Evolutionary conservation across 30 jellyfish, hydroid and myxozoan species (phyloP).

Genomic region (Cassiopea andromeda): DNA sequence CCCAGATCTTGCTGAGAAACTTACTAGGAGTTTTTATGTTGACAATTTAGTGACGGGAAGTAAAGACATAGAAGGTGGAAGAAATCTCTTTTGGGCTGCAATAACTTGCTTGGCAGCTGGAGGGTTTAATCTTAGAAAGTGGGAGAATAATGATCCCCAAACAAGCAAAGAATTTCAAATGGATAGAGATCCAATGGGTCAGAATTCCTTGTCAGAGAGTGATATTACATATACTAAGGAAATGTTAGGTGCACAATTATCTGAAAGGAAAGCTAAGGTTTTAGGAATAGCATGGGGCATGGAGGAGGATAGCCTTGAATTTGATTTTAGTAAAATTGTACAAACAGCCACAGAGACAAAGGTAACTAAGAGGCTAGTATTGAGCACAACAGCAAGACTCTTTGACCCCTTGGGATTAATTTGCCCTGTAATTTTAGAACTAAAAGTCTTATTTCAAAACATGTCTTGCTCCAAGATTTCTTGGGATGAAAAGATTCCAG

Average conservation of each 20-base stretch:
- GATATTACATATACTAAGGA: conserved; percentile 30
- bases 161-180: conserved; percentile 11
- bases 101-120: conserved; percentile 38
- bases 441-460: too few species aligned
- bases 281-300: conserved; percentile 50
- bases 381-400: too few species aligned
- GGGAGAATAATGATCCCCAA: conserved; percentile 43
- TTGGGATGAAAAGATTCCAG: too few species aligned
- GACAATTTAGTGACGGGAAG: conserved; percentile 43
- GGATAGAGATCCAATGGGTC: neutral
- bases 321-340: conserved; percentile 32
- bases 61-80: neutral
- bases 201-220: neutral
- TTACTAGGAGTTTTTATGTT: conserved; percentile 38
- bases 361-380: neutral
- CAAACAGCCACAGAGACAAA: conserved; percentile 7
- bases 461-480: too few species aligned
- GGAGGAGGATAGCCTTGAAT: conserved; percentile 24
- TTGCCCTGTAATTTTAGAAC: too few species aligned
- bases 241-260: conserved; percentile 10
- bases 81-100: conserved; percentile 12
- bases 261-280: conserved; percentile 21
- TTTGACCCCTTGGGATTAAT: too few species aligned
- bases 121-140: conserved; percentile 52
- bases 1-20: conserved; percentile 20